Evolutionary conservation across 92 coral and sea anemone genomes (phyloP).

Genomic region (Porites evermanni): DNA sequence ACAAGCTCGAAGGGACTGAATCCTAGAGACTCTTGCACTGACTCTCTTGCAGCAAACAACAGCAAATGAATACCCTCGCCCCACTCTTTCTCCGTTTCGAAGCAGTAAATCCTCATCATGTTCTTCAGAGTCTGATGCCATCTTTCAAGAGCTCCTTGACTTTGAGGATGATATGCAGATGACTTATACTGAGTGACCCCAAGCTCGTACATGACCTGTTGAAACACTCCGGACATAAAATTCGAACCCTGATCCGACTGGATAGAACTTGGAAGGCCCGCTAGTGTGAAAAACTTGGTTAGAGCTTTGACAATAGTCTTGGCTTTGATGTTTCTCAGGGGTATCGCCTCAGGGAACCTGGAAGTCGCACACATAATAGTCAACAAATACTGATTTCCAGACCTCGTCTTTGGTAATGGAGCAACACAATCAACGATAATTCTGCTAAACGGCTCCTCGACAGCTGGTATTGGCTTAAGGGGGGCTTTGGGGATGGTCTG

Average conservation of each 20-base stretch:
- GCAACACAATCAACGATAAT: constrained; percentile 52
- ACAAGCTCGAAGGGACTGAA: constrained; percentile 72
- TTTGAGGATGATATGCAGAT: constrained; percentile 69
- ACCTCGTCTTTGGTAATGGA: background rate
- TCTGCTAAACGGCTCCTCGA: constrained; percentile 65
- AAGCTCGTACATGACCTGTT: constrained; percentile 75
- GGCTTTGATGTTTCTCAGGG: no score
- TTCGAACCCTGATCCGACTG: constrained; percentile 56
- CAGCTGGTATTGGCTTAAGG: constrained; percentile 58
- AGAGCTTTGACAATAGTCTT: no score
- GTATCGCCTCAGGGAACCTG: constrained; percentile 27
- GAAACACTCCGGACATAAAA: constrained; percentile 55
- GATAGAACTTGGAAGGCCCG: constrained; percentile 67
- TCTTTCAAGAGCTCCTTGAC: constrained; percentile 61
- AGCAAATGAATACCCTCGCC: constrained; percentile 40
- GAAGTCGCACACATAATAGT: constrained; percentile 34
- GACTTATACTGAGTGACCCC: constrained; percentile 50
- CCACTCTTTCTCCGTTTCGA: constrained; percentile 56
- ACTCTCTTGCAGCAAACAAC: constrained; percentile 42
- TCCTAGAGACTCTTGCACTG: constrained; percentile 62
- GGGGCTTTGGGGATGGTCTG: constrained; percentile 59
- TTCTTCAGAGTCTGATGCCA: constrained; percentile 61
- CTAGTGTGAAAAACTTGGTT: background rate
- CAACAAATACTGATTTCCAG: constrained; percentile 28
- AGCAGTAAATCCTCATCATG: constrained; percentile 52